Percentiles rank a stretch among this genome's conserved stretches.
phyloP scores from a whole-genome alignment of 2,888 invertebrate species.

The Caenorhabditis parvicauda region DNA sequence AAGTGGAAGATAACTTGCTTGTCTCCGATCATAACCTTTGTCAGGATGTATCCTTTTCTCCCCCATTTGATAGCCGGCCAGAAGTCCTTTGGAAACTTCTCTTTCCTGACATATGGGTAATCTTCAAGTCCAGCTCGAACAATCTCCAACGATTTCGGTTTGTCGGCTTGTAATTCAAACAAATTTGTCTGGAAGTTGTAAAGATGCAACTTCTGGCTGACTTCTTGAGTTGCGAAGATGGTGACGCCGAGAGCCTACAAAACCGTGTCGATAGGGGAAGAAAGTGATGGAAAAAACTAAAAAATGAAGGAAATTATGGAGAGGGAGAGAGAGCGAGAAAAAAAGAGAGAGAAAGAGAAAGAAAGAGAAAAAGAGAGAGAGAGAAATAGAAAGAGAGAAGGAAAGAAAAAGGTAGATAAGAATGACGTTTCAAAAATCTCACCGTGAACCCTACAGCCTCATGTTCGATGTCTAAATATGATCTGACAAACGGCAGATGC shows the following conservation, averaged over 20 bases:
- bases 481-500: constrained; percentile 35
- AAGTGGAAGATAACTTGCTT: constrained; percentile 21
- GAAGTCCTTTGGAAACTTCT: constrained; percentile 58
- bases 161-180: constrained; percentile 24
- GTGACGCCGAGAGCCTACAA: constrained; percentile 53
- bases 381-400: constrained; percentile 3
- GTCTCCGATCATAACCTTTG: constrained; percentile 48
- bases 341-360: no score
- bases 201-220: constrained; percentile 28
- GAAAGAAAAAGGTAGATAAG: no score
- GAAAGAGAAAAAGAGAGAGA: neutral
- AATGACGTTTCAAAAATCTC: neutral
- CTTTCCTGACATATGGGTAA: constrained; percentile 41
- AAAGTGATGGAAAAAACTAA: no score
- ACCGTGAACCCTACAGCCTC: constrained; percentile 51
- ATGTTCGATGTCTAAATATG: constrained; percentile 52
- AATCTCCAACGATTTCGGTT: constrained; percentile 24
- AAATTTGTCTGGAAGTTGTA: constrained; percentile 47
- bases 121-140: constrained; percentile 31
- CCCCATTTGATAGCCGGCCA: constrained; percentile 59
- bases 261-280: no score
- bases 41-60: constrained; percentile 59
- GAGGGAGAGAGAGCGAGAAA: no score
- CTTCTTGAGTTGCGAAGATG: constrained; percentile 41
- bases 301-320: no score